phyloP scores from a whole-genome alignment of 2,888 invertebrate genomes.

The Rotaria macrura region DNA sequence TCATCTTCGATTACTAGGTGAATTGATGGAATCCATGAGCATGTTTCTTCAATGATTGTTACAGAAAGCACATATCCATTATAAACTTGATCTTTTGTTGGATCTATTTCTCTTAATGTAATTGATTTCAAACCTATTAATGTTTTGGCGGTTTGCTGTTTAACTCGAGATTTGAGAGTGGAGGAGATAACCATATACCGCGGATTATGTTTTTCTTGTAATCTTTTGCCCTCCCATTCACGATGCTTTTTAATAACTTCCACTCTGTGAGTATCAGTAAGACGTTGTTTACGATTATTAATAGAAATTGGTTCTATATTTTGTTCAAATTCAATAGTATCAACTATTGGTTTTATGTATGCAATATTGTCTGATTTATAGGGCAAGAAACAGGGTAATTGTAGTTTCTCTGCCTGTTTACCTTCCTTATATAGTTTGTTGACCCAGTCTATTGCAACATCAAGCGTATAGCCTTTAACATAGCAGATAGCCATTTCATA shows the following conservation, averaged over 20 bases:
- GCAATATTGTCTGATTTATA: neutral
- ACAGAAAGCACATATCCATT: slow-evolving; percentile 10
- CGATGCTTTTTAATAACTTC: slow-evolving; percentile 22
- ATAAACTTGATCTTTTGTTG: slow-evolving; percentile 24
- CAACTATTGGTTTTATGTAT: neutral
- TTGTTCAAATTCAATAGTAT: no score
- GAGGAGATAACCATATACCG: neutral
- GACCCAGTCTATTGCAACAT: neutral
- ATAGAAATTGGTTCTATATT: no score
- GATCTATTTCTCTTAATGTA: slow-evolving; percentile 21
- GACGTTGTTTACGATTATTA: neutral
- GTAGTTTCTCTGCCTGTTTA: slow-evolving; percentile 17
- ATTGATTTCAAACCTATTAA: slow-evolving; percentile 19
- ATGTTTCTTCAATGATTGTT: neutral
- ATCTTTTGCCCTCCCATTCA: neutral
- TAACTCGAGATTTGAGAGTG: neutral
- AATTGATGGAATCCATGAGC: neutral
- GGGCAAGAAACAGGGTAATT: slow-evolving; percentile 22
- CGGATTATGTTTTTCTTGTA: neutral
- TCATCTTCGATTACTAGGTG: slow-evolving; percentile 22
- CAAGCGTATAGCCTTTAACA: neutral
- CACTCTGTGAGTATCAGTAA: neutral
- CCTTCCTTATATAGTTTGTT: neutral
- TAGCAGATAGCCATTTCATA: slow-evolving; percentile 24
- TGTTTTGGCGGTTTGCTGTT: neutral